Evolutionary conservation across 2,113 vertebrate genomes (phyloP).

Genomic region (Urocynchramus pylzowi): DNA sequence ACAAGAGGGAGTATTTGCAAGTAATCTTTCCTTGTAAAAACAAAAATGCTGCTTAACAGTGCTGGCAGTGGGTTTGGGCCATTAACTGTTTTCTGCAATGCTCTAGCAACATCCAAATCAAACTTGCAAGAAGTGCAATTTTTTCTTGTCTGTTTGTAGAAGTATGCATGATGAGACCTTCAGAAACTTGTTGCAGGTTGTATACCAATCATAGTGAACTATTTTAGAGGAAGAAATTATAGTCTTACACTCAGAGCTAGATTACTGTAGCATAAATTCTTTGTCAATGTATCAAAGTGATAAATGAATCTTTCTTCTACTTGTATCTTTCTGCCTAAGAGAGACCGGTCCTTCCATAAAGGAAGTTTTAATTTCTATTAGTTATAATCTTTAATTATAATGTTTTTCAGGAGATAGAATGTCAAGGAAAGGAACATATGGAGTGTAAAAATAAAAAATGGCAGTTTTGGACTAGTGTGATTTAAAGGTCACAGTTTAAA

Average conservation of each 20-base stretch:
- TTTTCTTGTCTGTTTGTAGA: background rate
- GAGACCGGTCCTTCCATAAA: background rate
- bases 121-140: background rate
- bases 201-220: background rate
- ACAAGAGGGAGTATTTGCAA: constrained; percentile 75
- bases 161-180: background rate
- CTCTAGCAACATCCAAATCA: background rate
- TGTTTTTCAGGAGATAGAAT: background rate
- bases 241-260: background rate
- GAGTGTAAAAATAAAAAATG: background rate
- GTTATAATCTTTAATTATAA: background rate
- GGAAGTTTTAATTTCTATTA: background rate
- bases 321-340: background rate
- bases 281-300: background rate
- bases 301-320: background rate
- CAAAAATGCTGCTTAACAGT: constrained; percentile 40
- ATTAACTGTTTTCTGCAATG: background rate
- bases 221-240: background rate
- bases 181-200: background rate
- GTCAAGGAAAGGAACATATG: background rate
- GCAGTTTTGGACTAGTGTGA: background rate
- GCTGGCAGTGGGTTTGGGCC: background rate
- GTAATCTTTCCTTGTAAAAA: constrained; percentile 50
- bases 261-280: background rate
- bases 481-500: constrained; percentile 15